Conservation (phyloP, 2,113 vertebrate species). For the Hoplias malabaricus region DNA sequence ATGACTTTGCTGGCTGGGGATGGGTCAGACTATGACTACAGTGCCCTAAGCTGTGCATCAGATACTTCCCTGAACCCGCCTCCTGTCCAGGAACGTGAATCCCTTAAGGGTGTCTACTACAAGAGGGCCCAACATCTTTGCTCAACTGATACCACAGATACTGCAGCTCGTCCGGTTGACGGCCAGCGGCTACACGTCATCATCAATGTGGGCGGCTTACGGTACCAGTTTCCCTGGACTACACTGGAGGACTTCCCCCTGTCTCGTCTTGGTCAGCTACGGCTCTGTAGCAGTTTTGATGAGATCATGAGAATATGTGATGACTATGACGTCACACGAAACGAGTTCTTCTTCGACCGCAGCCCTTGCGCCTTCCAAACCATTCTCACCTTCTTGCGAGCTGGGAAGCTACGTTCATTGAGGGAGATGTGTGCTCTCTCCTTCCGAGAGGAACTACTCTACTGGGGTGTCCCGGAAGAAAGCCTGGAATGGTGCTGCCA, state of each 20-base stretch:
- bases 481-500: constrained; percentile 94
- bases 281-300: constrained; percentile 90
- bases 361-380: constrained; percentile 92
- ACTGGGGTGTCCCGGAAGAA: constrained; percentile 96
- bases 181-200: constrained; percentile 85
- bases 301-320: constrained; percentile 96
- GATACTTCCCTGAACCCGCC: constrained; percentile 83
- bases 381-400: constrained; percentile 93
- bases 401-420: constrained; percentile 88
- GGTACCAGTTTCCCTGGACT: constrained; percentile 94
- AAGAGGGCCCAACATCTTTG: constrained; percentile 82
- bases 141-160: constrained; percentile 47
- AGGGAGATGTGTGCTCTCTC: constrained; percentile 93
- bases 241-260: constrained; percentile 94
- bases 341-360: constrained; percentile 98
- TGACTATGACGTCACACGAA: constrained; percentile 90
- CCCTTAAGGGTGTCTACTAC: constrained; percentile 90
- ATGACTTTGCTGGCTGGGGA: constrained; percentile 96
- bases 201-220: constrained; percentile 95
- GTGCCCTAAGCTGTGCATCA: constrained; percentile 91
- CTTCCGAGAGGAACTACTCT: constrained; percentile 94
- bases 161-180: constrained; percentile 63
- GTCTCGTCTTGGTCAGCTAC: constrained; percentile 88
- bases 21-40: constrained; percentile 96
- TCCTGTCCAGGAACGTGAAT: constrained; percentile 80